Conservation (phyloP, 1,140 invertebrate genomes). For the Macrostomum lignano region DNA sequence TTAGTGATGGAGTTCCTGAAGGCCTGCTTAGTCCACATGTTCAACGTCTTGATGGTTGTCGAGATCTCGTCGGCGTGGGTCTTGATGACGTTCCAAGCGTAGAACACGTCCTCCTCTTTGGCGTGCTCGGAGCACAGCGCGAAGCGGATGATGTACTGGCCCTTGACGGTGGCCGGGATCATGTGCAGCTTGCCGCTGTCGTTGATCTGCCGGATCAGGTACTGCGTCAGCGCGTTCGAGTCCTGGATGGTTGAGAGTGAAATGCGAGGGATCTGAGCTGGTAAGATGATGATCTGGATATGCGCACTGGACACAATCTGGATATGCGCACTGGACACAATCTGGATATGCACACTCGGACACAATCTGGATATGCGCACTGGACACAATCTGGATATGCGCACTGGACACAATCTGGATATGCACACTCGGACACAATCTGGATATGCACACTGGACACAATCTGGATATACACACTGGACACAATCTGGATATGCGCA, state of each 20-base stretch:
- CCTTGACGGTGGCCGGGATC: conserved; percentile 65
- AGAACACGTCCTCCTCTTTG: conserved; percentile 51
- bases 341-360: background rate
- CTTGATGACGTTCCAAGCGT: conserved; percentile 60
- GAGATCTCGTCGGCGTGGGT: conserved; percentile 51
- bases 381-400: background rate
- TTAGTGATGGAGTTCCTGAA: conserved; percentile 1
- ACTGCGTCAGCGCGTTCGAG: conserved; percentile 63
- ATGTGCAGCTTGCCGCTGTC: conserved; percentile 82
- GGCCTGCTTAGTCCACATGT: background rate
- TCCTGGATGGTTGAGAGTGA: conserved; percentile 36
- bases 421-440: background rate
- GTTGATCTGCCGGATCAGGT: conserved; percentile 67
- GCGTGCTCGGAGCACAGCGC: conserved; percentile 66
- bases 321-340: background rate
- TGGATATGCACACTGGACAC: background rate
- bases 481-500: background rate
- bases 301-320: background rate
- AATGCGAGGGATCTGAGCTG: conserved; percentile 23
- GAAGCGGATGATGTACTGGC: conserved; percentile 58
- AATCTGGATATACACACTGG: background rate
- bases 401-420: background rate
- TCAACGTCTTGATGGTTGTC: background rate
- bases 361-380: background rate
- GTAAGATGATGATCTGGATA: background rate